A percentile compares a stretch with the other conserved stretches of the same genome.
Evolutionary conservation across 2,797 vertebrate genomes (phyloP).

Genomic region (Tinamus major): DNA sequence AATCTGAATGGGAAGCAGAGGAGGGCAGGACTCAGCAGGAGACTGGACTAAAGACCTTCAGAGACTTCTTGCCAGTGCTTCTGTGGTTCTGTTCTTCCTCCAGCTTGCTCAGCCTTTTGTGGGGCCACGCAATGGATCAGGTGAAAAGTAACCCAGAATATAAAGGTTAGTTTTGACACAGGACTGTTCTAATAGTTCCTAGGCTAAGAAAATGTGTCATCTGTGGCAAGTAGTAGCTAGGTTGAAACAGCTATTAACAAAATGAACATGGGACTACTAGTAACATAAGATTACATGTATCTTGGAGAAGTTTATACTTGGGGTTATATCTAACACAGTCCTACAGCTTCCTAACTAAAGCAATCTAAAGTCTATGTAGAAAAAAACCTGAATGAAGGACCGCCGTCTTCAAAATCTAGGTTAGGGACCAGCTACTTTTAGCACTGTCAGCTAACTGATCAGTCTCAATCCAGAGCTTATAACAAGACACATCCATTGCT

Average conservation of each 20-base stretch:
- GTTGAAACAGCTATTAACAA: not conserved
- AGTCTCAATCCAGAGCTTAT: not conserved
- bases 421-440: not conserved
- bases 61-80: not conserved
- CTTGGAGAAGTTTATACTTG: not conserved
- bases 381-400: not conserved
- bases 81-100: not conserved
- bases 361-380: not conserved
- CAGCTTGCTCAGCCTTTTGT: not conserved
- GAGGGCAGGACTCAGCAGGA: not conserved
- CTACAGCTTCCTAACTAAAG: not conserved
- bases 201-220: not conserved
- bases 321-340: not conserved
- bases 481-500: accelerated
- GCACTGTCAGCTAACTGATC: not conserved
- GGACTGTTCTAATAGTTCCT: not conserved
- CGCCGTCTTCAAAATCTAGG: not conserved
- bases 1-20: not conserved
- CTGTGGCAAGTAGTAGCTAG: not conserved
- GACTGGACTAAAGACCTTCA: not conserved
- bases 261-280: not conserved
- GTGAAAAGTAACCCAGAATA: not conserved
- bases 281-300: not conserved
- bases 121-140: not conserved
- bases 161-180: not conserved